These are phyloP conservation scores for Cephus pygmeus DNA, from an alignment of 2,888 invertebrate genomes.

Conservation along the genomic window DNA sequence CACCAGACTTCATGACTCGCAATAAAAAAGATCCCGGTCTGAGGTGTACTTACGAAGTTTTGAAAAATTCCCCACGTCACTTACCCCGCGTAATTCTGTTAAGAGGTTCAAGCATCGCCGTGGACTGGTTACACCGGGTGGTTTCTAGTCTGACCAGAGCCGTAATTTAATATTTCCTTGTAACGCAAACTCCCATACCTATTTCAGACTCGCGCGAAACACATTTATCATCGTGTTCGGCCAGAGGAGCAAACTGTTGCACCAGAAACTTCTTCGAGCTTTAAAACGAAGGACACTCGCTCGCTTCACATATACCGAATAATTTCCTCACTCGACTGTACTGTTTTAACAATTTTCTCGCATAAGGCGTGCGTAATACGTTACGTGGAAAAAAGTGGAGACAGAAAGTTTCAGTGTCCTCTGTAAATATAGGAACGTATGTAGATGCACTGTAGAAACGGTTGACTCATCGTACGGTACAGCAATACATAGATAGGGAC, in stretches of 20 bases:
- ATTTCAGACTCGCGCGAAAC: not conserved
- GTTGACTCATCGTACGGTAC: not conserved
- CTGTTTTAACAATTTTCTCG: not conserved
- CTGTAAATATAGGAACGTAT: not conserved
- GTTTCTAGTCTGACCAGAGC: not conserved
- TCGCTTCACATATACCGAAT: not conserved
- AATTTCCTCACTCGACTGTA: not conserved
- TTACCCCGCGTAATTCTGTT: constrained; percentile 32
- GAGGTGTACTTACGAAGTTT: not conserved
- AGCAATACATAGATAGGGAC: not conserved
- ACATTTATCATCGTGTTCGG: not conserved
- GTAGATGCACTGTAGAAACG: not conserved
- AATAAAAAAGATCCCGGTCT: not conserved
- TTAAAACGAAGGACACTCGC: not conserved
- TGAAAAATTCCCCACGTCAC: constrained; percentile 24
- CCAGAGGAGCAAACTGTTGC: not conserved
- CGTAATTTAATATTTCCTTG: constrained; percentile 55
- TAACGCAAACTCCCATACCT: constrained; percentile 41
- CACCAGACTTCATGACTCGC: not conserved
- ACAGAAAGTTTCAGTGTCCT: not conserved
- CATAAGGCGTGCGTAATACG: not conserved
- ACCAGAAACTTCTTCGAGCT: not conserved
- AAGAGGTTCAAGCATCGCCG: not conserved
- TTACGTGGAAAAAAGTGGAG: not conserved
- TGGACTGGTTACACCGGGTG: not conserved